These are phyloP conservation scores for Drosophila mettleri DNA, from an alignment of 2,888 invertebrate species.

Conservation along the genomic window DNA sequence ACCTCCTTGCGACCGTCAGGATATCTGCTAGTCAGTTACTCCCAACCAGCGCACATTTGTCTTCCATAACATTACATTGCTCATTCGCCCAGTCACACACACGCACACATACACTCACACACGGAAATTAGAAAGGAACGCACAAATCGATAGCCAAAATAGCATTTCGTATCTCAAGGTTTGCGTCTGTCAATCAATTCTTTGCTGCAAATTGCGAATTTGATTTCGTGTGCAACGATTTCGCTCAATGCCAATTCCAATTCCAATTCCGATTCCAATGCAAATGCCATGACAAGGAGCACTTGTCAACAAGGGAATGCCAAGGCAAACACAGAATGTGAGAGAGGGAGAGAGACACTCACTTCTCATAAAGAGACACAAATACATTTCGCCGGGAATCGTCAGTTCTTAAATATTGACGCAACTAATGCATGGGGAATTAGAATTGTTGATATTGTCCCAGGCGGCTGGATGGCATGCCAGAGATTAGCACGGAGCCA, in stretches of 20 bases:
- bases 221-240: slow-evolving; percentile 55
- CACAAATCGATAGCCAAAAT: slow-evolving; percentile 31
- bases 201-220: slow-evolving; percentile 53
- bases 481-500: not conserved
- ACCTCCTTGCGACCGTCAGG: not conserved
- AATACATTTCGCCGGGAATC: slow-evolving; percentile 19
- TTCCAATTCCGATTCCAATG: slow-evolving; percentile 33
- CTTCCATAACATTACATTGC: slow-evolving; percentile 6
- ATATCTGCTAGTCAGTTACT: not conserved
- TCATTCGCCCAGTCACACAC: slow-evolving; percentile 37
- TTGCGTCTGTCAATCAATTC: slow-evolving; percentile 62
- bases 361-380: slow-evolving; percentile 11
- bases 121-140: not conserved
- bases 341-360: not conserved
- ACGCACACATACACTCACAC: slow-evolving; percentile 11
- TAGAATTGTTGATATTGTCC: slow-evolving; percentile 30
- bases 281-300: slow-evolving; percentile 16
- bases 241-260: slow-evolving; percentile 43
- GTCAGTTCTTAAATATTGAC: slow-evolving; percentile 63
- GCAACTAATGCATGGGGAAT: slow-evolving; percentile 52
- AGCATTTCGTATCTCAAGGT: slow-evolving; percentile 45
- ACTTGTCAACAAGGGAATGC: slow-evolving; percentile 49
- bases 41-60: not conserved
- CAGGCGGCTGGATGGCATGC: not conserved
- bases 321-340: slow-evolving; percentile 38